Evolutionary conservation across 2,888 invertebrate genomes (phyloP), one percentile per base, ranked within the genome.

Genomic region (Megastigmus dorsalis): DNA sequence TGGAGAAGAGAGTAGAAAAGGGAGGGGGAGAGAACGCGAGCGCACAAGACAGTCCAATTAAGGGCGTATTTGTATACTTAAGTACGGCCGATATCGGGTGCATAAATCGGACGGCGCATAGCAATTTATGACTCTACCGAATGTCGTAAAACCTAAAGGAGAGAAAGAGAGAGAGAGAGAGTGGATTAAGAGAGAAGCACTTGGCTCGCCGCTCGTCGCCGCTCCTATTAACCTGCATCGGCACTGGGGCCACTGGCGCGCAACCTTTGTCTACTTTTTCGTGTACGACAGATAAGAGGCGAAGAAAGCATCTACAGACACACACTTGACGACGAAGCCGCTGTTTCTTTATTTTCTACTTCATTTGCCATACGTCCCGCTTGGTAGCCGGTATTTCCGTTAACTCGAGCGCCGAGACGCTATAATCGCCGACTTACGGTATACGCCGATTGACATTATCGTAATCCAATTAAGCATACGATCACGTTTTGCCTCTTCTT

Each of bases 61-160:
- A 83, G 82, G 82, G 80, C 81, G 80, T 83, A 83, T 83, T 84
- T 83, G 84, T 83, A 82, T 79, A 80, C 77, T 83, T 81, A 82
- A 82, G 81, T 82, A 81, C 81, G 67, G 78, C 76, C 79, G 81
- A 83, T 83, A 84, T 85, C 81, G 81, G 78, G 81, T 36, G 78
- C 80, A 81, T 83, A 84, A 83, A 84, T 84, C 83, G 82, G 79
- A 74, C 77, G 72, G 75, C 72, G 75, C 74, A 57, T 72, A 77
- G 79, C 79, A 82, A 84, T 84, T 84, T 84, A 84, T 81, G 80
- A 77, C 80, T 78, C 75, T 59, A 50, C 81, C 80, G 81, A 82
- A 81, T 82, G 80, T 82, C 84, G 83, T 84, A 84, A 84, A 85
- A 82, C 77, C 76, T 3, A 50, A 18, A n/a, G n/a, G n/a, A n/a